These are phyloP conservation scores for Cinclus mexicanus DNA, from an alignment of 2,113 vertebrate genomes.

Conservation along the genomic window DNA sequence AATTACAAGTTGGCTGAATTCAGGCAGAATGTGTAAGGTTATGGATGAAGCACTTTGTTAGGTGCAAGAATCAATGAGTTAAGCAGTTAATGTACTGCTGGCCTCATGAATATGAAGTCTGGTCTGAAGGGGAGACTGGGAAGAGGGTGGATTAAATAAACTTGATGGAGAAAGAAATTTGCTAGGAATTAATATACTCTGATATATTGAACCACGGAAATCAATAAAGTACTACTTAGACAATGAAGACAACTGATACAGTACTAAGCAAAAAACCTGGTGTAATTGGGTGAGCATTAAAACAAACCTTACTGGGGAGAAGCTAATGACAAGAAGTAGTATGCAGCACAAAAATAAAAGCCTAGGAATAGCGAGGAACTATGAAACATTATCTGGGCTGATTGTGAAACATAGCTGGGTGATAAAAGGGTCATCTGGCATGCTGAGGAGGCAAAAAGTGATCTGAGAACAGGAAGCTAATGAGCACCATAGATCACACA, in stretches of 20 bases:
- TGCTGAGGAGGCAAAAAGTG: constrained; percentile 55
- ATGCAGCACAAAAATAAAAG: not conserved
- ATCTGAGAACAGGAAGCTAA: constrained; percentile 45
- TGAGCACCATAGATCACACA: constrained; percentile 8
- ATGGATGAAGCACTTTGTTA: constrained; percentile 28
- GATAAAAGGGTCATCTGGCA: constrained; percentile 49
- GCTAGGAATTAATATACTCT: not conserved
- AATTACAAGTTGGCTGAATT: constrained; percentile 21
- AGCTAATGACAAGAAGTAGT: not conserved
- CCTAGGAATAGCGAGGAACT: not conserved
- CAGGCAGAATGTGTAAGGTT: constrained; percentile 28
- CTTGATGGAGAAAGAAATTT: constrained; percentile 27
- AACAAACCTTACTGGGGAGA: not conserved
- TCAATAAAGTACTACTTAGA: not conserved
- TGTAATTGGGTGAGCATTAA: not conserved
- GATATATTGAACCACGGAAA: not conserved
- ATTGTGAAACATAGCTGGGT: constrained; percentile 9
- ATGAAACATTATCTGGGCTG: not conserved
- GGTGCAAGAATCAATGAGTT: constrained; percentile 40
- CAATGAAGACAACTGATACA: not conserved
- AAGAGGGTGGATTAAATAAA: not conserved
- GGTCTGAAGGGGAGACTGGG: not conserved
- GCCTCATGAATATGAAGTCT: constrained; percentile 18
- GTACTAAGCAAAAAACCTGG: not conserved
- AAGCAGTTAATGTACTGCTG: constrained; percentile 36